These are phyloP conservation scores for Siniperca obscura DNA, from an alignment of 2,797 vertebrate genomes.

Conservation along the genomic window DNA sequence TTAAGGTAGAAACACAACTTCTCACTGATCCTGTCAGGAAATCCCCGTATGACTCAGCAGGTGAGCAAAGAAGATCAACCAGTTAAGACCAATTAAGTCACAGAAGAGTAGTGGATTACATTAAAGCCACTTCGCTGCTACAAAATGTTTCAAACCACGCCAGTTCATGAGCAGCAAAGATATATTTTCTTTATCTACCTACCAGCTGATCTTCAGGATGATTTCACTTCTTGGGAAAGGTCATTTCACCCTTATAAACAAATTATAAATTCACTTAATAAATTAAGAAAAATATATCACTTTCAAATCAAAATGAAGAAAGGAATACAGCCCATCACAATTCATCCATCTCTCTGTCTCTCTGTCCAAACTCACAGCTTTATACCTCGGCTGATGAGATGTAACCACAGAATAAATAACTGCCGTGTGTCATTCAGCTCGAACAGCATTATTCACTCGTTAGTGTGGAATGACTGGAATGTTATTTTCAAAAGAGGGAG, in stretches of 20 bases:
- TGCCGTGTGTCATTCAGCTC: slow-evolving; percentile 25
- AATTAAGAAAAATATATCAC: neutral
- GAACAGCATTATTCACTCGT: slow-evolving; percentile 26
- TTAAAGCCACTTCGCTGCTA: neutral
- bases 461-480: slow-evolving; percentile 46
- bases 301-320: neutral
- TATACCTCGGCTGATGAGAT: slow-evolving; percentile 21
- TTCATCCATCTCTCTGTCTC: neutral
- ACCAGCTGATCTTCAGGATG: neutral
- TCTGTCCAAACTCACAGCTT: neutral
- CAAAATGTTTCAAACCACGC: neutral
- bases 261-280: neutral
- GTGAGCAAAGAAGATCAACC: slow-evolving; percentile 34
- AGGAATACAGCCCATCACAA: fast-evolving
- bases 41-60: slow-evolving; percentile 27
- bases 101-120: neutral
- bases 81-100: slow-evolving; percentile 35
- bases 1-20: slow-evolving; percentile 1
- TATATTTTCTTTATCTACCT: neutral
- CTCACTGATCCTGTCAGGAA: neutral
- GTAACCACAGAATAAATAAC: slow-evolving; percentile 54
- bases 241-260: neutral
- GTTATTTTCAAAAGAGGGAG: slow-evolving; percentile 31
- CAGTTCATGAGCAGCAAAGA: neutral
- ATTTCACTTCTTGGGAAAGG: too few species aligned